phyloP scores from a whole-genome alignment of 2,888 invertebrate species.

The Diplazon laetatorius region DNA sequence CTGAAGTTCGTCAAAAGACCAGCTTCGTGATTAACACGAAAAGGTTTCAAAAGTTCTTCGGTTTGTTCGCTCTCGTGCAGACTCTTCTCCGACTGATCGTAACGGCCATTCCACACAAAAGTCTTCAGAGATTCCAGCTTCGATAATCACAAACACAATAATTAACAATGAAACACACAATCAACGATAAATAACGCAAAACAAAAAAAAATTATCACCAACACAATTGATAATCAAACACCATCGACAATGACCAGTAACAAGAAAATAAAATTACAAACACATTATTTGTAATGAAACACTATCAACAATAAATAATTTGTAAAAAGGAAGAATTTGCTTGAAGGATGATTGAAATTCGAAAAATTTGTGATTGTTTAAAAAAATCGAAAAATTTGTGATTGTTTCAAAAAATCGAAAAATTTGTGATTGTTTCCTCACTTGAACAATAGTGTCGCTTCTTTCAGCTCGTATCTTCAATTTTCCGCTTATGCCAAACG shows the following conservation, averaged over 20 bases:
- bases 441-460: constrained; percentile 74
- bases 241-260: no score
- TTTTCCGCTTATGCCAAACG: constrained; percentile 77
- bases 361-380: no score
- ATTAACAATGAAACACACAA: no score
- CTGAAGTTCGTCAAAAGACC: constrained; percentile 78
- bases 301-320: neutral
- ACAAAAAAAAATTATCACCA: no score
- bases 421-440: constrained; percentile 54
- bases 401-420: no score
- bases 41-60: constrained; percentile 76
- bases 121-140: constrained; percentile 76
- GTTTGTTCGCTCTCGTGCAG: constrained; percentile 67
- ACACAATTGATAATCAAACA: no score
- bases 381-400: no score
- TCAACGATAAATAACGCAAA: no score
- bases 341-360: no score
- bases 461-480: constrained; percentile 73
- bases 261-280: no score
- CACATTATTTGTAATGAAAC: no score
- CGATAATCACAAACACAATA: no score
- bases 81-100: constrained; percentile 61
- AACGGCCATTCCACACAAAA: constrained; percentile 75
- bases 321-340: neutral
- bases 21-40: constrained; percentile 73